Evolutionary conservation across 2,888 invertebrate genomes (phyloP).

Genomic region (Pycnomerus fuliginosus): DNA sequence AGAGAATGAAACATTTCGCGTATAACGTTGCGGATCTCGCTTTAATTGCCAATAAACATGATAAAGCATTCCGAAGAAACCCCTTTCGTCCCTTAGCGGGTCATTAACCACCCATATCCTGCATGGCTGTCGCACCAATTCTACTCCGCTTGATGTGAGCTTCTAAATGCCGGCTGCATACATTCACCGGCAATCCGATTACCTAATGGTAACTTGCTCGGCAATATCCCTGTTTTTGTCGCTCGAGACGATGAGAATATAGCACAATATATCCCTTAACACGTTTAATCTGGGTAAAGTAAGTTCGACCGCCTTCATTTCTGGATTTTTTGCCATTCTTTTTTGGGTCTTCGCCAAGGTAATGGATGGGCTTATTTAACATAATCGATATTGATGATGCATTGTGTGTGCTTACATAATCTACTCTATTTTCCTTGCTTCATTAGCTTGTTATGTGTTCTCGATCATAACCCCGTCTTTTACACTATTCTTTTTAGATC

Average conservation of each 20-base stretch:
- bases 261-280: conserved; percentile 12
- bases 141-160: conserved; percentile 9
- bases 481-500: too few species aligned
- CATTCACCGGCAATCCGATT: conserved; percentile 18
- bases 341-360: conserved; percentile 5
- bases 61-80: conserved; percentile 26
- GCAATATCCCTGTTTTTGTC: conserved; percentile 16
- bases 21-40: conserved; percentile 24
- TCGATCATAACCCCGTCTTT: too few species aligned
- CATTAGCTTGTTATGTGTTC: too few species aligned
- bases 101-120: conserved; percentile 23
- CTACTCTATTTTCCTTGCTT: too few species aligned
- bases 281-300: conserved; percentile 13
- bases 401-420: too few species aligned
- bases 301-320: conserved; percentile 10
- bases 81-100: conserved; percentile 20
- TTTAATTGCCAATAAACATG: conserved; percentile 33
- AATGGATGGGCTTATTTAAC: conserved; percentile 22
- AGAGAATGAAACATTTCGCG: conserved; percentile 9
- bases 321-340: conserved; percentile 16
- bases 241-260: conserved; percentile 12
- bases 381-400: conserved; percentile 25
- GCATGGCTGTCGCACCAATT: conserved; percentile 20
- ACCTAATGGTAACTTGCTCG: conserved; percentile 16
- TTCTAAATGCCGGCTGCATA: conserved; percentile 16